A percentile compares a stretch with the other conserved stretches of the same genome.
These are phyloP conservation scores for Lytechinus pictus DNA, from an alignment of 35 echinoderm and acorn worm species.

Conservation along the genomic window DNA sequence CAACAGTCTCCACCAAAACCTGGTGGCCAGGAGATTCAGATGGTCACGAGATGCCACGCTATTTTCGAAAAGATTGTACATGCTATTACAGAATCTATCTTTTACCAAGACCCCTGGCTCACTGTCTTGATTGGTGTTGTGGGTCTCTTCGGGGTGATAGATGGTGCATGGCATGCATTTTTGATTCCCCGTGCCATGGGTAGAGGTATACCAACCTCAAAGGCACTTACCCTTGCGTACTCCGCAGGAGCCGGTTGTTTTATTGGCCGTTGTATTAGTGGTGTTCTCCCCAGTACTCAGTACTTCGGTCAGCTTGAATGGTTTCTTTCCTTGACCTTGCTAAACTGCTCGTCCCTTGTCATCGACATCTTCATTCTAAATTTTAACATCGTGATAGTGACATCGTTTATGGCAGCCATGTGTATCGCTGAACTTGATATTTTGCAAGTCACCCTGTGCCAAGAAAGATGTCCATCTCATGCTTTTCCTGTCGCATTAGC, in stretches of 20 bases:
- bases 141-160: neutral
- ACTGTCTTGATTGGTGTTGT: neutral
- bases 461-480: neutral
- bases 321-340: neutral
- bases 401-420: neutral
- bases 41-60: neutral
- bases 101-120: neutral
- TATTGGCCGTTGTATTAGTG: neutral
- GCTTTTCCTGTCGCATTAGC: neutral
- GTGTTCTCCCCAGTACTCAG: neutral
- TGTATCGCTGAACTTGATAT: neutral
- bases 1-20: neutral
- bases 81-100: neutral
- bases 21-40: neutral
- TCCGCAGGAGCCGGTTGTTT: neutral
- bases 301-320: neutral
- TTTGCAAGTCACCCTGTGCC: neutral
- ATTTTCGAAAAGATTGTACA: neutral
- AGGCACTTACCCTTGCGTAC: neutral
- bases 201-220: neutral
- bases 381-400: neutral
- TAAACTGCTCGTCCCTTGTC: neutral
- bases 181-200: conserved; percentile 8
- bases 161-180: conserved; percentile 25
- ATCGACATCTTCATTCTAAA: neutral